A percentile compares a stretch with the other conserved stretches of the same genome.
Evolutionary conservation across 2,888 invertebrate species (phyloP).

Genomic region (Leptinotarsa juncta): DNA sequence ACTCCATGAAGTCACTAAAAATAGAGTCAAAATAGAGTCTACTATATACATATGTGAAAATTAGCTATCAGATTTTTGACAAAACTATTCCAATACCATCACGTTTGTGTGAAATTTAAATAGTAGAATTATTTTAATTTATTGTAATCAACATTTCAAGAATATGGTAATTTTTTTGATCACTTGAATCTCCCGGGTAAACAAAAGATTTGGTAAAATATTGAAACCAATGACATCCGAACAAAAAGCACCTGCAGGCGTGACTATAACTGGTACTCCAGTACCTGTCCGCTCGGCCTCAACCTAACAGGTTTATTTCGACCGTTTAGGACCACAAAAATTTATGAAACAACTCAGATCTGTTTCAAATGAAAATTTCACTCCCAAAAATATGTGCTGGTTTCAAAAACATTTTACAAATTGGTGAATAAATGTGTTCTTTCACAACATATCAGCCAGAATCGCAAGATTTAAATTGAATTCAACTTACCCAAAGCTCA

Average conservation of each 20-base stretch:
- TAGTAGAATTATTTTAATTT: too few relatives aligned
- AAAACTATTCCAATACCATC: too few relatives aligned
- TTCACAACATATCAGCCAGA: neutral
- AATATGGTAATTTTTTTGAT: too few relatives aligned
- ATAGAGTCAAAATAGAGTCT: neutral
- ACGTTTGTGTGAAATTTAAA: too few relatives aligned
- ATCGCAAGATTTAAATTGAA: slow-evolving; percentile 5
- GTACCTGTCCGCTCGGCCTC: slow-evolving; percentile 34
- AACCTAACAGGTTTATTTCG: slow-evolving; percentile 44
- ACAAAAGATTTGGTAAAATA: neutral
- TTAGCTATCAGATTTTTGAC: too few relatives aligned
- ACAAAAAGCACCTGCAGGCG: slow-evolving; percentile 40
- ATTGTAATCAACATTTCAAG: too few relatives aligned
- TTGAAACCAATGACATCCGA: slow-evolving; percentile 4
- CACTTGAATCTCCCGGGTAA: neutral
- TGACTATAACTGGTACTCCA: slow-evolving; percentile 38
- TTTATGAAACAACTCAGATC: neutral
- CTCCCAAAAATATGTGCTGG: neutral
- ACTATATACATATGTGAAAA: neutral
- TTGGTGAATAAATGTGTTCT: neutral
- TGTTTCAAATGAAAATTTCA: neutral
- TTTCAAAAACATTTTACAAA: neutral
- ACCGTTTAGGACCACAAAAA: slow-evolving; percentile 42
- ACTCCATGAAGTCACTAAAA: neutral
- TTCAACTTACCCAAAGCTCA: slow-evolving; percentile 74